Evolutionary conservation across 2,888 invertebrate genomes (phyloP).

Genomic region (Aphodius sticticus): DNA sequence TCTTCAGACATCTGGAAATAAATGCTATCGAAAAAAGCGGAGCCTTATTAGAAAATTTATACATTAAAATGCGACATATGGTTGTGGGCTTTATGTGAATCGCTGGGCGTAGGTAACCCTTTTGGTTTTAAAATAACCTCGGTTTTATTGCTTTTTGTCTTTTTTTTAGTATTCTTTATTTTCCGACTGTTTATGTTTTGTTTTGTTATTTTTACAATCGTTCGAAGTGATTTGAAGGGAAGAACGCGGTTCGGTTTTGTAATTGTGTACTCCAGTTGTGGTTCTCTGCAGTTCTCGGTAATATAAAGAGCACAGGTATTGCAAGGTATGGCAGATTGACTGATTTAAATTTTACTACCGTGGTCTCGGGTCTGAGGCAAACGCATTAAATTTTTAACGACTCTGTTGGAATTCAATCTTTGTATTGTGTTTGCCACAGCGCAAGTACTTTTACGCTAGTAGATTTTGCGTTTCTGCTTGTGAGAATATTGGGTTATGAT

Average conservation of each 20-base stretch:
- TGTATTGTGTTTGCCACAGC: not conserved
- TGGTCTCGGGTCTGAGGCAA: not conserved
- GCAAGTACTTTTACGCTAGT: not conserved
- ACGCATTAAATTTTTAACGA: not conserved
- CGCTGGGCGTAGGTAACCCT: not conserved
- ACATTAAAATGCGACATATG: not conserved
- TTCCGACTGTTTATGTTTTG: not conserved
- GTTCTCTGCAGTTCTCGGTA: not conserved
- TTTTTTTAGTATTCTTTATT: not conserved
- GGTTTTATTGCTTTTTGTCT: not conserved
- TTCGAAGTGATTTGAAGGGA: not conserved
- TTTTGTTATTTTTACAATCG: not conserved
- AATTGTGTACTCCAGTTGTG: not conserved
- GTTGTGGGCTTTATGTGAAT: not conserved
- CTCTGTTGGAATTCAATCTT: not conserved
- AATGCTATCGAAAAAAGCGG: not conserved
- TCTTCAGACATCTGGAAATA: not conserved
- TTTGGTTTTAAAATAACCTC: not conserved
- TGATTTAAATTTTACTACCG: slow-evolving; percentile 4
- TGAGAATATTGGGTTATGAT: not conserved
- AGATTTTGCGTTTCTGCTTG: not conserved
- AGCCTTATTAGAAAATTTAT: not conserved
- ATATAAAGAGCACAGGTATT: not conserved
- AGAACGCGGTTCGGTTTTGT: not conserved
- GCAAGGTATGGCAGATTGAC: not conserved